phyloP scores from a whole-genome alignment of 2,113 vertebrate genomes.

The Geothlypis trichas region DNA sequence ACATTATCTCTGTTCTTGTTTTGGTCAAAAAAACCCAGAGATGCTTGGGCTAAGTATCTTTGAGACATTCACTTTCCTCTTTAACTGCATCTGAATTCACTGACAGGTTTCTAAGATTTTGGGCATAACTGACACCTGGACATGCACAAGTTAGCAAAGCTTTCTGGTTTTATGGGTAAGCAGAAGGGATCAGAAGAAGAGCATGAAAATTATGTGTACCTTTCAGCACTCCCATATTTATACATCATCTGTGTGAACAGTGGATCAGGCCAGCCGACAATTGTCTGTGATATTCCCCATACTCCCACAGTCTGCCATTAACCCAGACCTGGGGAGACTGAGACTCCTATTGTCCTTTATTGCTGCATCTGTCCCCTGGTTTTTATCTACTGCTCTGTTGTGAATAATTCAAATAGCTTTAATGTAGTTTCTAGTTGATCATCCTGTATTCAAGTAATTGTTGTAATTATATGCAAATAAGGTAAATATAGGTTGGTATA shows the following conservation, averaged over 20 bases:
- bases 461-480: slow-evolving; percentile 33
- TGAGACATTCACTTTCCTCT: background rate
- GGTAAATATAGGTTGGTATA: slow-evolving; percentile 26
- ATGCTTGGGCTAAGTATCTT: background rate
- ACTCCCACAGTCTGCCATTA: background rate
- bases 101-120: background rate
- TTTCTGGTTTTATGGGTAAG: background rate
- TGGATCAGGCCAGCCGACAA: background rate
- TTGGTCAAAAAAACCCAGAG: background rate
- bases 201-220: background rate
- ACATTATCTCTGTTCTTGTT: background rate
- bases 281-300: background rate
- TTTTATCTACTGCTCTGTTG: background rate
- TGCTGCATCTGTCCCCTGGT: background rate
- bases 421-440: background rate
- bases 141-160: background rate
- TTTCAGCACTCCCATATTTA: background rate
- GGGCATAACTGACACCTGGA: background rate
- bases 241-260: background rate
- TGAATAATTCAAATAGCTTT: background rate
- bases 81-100: background rate
- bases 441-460: slow-evolving; percentile 13
- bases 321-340: background rate
- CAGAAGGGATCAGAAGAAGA: background rate
- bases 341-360: background rate